Evolutionary conservation across 2,113 vertebrate species (phyloP).

Genomic region (Merops nubicus): DNA sequence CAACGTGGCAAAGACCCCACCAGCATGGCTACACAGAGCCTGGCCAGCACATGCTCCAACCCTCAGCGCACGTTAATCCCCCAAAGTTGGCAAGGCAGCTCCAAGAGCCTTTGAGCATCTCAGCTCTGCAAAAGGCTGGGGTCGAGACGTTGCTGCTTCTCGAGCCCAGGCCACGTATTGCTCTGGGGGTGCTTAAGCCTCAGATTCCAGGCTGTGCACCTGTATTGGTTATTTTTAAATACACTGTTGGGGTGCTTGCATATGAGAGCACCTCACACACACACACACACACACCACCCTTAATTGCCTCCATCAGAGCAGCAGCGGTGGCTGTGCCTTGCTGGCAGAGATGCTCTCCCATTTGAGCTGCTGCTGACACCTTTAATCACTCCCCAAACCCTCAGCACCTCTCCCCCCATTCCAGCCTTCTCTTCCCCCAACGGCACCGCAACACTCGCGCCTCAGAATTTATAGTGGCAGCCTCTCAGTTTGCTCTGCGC

Average conservation of each 20-base stretch:
- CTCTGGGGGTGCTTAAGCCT: rapidly evolving
- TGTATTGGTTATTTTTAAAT: not conserved
- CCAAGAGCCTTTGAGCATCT: not conserved
- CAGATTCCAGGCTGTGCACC: not conserved
- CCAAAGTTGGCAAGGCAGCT: not conserved
- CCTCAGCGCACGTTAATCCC: rapidly evolving
- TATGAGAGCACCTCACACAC: rapidly evolving
- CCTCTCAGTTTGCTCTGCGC: not conserved
- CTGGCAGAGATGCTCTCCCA: not conserved
- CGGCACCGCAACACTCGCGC: rapidly evolving
- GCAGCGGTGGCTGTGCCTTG: not conserved
- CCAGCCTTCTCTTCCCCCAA: not conserved
- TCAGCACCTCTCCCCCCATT: rapidly evolving
- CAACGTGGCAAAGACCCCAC: rapidly evolving
- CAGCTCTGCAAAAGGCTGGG: rapidly evolving
- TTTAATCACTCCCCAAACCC: not conserved
- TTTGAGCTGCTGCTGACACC: not conserved
- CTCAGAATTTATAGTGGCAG: not conserved
- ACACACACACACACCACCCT: not conserved
- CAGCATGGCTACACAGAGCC: not conserved
- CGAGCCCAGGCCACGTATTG: rapidly evolving
- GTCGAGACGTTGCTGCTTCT: not conserved
- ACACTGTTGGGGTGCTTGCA: not conserved
- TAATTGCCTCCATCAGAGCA: not conserved
- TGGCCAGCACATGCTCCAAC: rapidly evolving